phyloP scores from a whole-genome alignment of 2,888 invertebrate species.

The Cephonodes hylas region DNA sequence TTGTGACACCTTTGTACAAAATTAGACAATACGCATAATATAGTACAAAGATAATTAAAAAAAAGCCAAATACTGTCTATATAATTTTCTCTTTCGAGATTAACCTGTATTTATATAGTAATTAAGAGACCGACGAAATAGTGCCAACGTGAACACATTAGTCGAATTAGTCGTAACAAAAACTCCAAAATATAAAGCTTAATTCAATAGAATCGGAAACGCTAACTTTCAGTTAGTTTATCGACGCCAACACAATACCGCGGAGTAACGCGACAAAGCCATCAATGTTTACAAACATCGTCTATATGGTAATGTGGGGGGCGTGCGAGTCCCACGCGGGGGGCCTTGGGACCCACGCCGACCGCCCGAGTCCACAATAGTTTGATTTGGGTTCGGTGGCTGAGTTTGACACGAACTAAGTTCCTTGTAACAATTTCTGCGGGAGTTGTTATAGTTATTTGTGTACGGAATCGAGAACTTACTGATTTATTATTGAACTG shows the following conservation, averaged over 20 bases:
- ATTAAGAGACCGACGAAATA: too few relatives aligned
- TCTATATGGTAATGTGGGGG: neutral
- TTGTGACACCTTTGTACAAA: too few relatives aligned
- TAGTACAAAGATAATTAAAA: too few relatives aligned
- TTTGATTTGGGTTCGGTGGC: neutral
- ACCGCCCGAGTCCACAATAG: neutral
- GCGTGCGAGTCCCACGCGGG: neutral
- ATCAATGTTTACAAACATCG: neutral
- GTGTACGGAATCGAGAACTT: neutral
- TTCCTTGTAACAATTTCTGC: neutral
- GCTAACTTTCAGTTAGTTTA: neutral
- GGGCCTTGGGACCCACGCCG: neutral
- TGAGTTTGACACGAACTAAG: neutral
- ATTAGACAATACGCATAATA: too few relatives aligned
- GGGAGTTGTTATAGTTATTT: neutral
- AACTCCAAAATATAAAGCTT: too few relatives aligned
- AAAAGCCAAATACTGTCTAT: too few relatives aligned
- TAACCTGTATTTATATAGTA: too few relatives aligned
- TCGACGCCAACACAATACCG: neutral
- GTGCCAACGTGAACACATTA: too few relatives aligned
- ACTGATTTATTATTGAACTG: too few relatives aligned
- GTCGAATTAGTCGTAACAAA: too few relatives aligned
- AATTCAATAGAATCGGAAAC: neutral
- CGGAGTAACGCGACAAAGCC: neutral
- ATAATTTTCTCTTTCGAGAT: too few relatives aligned